These are phyloP conservation scores for Drosophila meridiana DNA, from an alignment of 2,888 invertebrate genomes.

Conservation along the genomic window DNA sequence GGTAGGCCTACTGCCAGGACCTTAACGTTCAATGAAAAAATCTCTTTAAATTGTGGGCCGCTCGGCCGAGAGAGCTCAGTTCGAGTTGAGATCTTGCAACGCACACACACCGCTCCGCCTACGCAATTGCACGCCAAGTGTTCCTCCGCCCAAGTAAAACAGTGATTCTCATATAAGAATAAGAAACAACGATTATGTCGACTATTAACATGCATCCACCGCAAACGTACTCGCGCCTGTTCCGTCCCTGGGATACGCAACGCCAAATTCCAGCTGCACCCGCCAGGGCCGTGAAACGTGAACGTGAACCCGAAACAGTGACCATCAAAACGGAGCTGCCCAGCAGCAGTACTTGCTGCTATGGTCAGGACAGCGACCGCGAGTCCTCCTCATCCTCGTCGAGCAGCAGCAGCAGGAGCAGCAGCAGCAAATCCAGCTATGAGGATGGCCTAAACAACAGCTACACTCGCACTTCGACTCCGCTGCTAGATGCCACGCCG, in stretches of 20 bases:
- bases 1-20: conserved; percentile 66
- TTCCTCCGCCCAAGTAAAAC: conserved; percentile 45
- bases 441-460: conserved; percentile 73
- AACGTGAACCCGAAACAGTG: conserved; percentile 47
- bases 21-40: conserved; percentile 53
- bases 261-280: conserved; percentile 52
- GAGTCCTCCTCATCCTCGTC: conserved; percentile 71
- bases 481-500: conserved; percentile 51
- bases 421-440: conserved; percentile 66
- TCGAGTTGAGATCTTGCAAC: conserved; percentile 80
- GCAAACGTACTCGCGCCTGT: conserved; percentile 86
- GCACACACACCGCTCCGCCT: conserved; percentile 63
- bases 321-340: conserved; percentile 59
- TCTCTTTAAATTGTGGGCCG: conserved; percentile 79
- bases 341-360: conserved; percentile 41
- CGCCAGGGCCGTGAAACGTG: conserved; percentile 54
- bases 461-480: conserved; percentile 64
- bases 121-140: conserved; percentile 42
- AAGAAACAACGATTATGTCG: conserved; percentile 69
- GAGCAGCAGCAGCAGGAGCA: conserved; percentile 24
- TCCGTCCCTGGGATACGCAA: conserved; percentile 88
- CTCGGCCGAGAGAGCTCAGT: conserved; percentile 75
- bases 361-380: conserved; percentile 67
- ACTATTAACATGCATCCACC: conserved; percentile 82
- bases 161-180: conserved; percentile 19